phyloP scores from a whole-genome alignment of 2,888 invertebrate species.

The Amphimallon solstitiale region DNA sequence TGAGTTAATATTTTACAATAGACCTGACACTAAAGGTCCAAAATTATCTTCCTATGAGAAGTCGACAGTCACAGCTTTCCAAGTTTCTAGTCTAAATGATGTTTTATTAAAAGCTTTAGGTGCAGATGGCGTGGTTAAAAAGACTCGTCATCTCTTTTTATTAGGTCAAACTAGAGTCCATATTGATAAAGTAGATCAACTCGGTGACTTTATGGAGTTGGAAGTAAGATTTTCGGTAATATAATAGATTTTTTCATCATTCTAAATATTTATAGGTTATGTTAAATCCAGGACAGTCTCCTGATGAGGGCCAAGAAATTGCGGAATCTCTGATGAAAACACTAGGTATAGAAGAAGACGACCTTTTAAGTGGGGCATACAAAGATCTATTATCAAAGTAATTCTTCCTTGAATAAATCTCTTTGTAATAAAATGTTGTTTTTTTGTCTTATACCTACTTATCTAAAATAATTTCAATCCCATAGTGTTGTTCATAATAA shows the following conservation, averaged over 20 bases:
- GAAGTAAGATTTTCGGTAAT: slow-evolving; percentile 70
- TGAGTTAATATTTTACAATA: slow-evolving; percentile 82
- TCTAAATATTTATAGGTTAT: slow-evolving; percentile 67
- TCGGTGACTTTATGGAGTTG: slow-evolving; percentile 86
- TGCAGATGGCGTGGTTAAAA: slow-evolving; percentile 76
- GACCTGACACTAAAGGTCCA: slow-evolving; percentile 82
- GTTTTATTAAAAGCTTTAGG: slow-evolving; percentile 75
- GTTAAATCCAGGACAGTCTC: slow-evolving; percentile 71
- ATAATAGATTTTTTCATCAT: not conserved
- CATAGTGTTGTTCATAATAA: too few relatives aligned
- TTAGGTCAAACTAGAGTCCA: slow-evolving; percentile 88
- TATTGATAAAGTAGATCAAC: slow-evolving; percentile 81
- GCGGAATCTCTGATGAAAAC: slow-evolving; percentile 75
- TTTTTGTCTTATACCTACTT: not conserved
- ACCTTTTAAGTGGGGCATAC: slow-evolving; percentile 80
- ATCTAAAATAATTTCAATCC: too few relatives aligned
- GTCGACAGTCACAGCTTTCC: slow-evolving; percentile 65
- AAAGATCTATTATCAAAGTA: slow-evolving; percentile 71
- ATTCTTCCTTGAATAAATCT: not conserved
- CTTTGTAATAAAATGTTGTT: not conserved
- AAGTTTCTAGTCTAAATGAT: slow-evolving; percentile 64
- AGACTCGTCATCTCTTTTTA: slow-evolving; percentile 80
- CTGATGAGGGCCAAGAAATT: slow-evolving; percentile 76
- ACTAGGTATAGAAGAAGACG: slow-evolving; percentile 70
- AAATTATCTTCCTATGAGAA: slow-evolving; percentile 80